Evolutionary conservation across 2,113 vertebrate genomes (phyloP), one percentile per base, ranked within the genome.

Genomic region (Phalacrocorax pelagicus): DNA sequence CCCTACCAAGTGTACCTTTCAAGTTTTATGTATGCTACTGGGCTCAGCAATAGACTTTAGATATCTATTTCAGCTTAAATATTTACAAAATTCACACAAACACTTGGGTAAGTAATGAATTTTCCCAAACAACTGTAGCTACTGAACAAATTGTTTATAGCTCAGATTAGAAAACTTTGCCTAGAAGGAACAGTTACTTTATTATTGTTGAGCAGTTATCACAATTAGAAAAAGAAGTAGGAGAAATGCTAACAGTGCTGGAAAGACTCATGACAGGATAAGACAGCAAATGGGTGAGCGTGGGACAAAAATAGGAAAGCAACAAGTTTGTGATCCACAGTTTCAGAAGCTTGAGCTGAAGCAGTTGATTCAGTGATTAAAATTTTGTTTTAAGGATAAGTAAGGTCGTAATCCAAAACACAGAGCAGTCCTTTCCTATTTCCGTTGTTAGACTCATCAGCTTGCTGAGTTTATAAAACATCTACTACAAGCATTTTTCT

Each of bases 401-500:
- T 34, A 82, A 86, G 47, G 34, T 62, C 74, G 77, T 54, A 0
- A 51, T 42, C 8, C 5, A 27, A 87, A 72, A 36, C 10, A 51
- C 1, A 2, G 15, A 9, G 2, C 20, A 58, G 42, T 89, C 38
- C 54, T 92, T 81, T 66, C 21, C 1, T 9, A 15, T 49, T 83
- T 65, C 59, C 15, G 3, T 6, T 69, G 63, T 13, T 49, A 30
- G 70, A 18, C 21, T 87, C n/a, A 38, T 44, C 1, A 2, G 32
- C 81, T 83, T 86, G 67, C 86, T 83, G 58, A 72, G 78, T 92
- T 94, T 87, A 70, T 85, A 91, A 63, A 94, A 59, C 40, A 80
- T 27, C 51, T 75, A 52, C 62, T 51, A 47, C 46, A 78, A 88
- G 72, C 51, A 36, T 21, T 91, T 95, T 88, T 84, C 38, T 75